These are phyloP conservation scores for Amphilophus citrinellus DNA, from an alignment of 2,113 vertebrate species.

Conservation along the genomic window DNA sequence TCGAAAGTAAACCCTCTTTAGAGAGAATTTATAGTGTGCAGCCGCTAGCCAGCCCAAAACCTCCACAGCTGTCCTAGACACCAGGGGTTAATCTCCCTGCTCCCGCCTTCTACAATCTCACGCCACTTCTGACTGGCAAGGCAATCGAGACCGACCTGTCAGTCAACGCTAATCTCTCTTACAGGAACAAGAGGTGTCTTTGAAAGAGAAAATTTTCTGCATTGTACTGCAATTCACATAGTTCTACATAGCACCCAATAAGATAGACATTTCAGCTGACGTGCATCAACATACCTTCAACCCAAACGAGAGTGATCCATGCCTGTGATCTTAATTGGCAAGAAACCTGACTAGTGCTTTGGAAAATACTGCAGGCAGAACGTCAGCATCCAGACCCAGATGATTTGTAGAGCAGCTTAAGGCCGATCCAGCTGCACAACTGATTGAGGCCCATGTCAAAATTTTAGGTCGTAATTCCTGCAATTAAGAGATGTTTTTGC, in stretches of 20 bases:
- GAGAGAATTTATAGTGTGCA: conserved; percentile 79
- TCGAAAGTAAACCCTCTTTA: conserved; percentile 83
- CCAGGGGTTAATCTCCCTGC: conserved; percentile 63
- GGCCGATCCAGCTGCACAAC: conserved; percentile 68
- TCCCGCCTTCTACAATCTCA: conserved; percentile 51
- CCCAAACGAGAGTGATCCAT: conserved; percentile 26
- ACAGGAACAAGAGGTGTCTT: conserved; percentile 49
- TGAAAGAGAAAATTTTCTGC: not conserved
- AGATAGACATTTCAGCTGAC: not conserved
- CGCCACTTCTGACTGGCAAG: conserved; percentile 63
- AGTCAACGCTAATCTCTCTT: conserved; percentile 63
- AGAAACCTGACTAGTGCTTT: conserved; percentile 49
- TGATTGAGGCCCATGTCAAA: conserved; percentile 63
- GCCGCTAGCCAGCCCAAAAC: conserved; percentile 61
- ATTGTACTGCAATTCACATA: conserved; percentile 26
- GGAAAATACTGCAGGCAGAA: conserved; percentile 60
- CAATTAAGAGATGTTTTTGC: conserved; percentile 64
- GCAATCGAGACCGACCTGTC: conserved; percentile 49
- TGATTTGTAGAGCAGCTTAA: conserved; percentile 73
- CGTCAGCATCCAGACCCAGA: conserved; percentile 35
- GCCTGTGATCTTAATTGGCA: conserved; percentile 61
- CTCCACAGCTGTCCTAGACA: conserved; percentile 75
- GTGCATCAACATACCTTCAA: conserved; percentile 39
- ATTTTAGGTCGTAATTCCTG: conserved; percentile 60
- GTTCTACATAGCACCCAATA: conserved; percentile 14